phyloP scores from a whole-genome alignment of 2,888 invertebrate genomes.

The Harpalus rubripes region DNA sequence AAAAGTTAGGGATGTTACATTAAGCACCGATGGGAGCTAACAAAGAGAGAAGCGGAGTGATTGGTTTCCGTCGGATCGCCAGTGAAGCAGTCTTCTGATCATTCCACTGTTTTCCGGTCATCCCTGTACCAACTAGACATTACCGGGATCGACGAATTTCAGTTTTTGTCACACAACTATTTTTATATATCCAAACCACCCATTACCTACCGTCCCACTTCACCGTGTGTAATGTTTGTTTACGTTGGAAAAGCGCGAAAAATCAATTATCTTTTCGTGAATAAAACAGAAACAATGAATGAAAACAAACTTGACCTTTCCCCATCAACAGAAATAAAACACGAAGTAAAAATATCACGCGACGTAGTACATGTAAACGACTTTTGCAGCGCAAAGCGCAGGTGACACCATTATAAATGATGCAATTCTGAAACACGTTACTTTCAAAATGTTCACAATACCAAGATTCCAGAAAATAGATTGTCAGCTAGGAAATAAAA shows the following conservation, averaged over 20 bases:
- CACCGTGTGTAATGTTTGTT: not conserved
- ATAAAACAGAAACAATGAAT: constrained; percentile 2
- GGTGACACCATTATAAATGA: constrained; percentile 2
- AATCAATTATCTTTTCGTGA: constrained; percentile 1
- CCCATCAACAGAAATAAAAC: not conserved
- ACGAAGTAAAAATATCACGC: not conserved
- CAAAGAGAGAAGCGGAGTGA: too few relatives aligned
- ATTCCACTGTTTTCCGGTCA: too few relatives aligned
- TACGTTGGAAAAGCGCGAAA: not conserved
- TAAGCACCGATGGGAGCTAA: too few relatives aligned
- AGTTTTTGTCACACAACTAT: too few relatives aligned
- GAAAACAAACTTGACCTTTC: constrained; percentile 5
- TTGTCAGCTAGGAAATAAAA: not conserved
- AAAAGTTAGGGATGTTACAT: too few relatives aligned
- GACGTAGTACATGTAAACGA: constrained; percentile 2
- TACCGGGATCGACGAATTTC: too few relatives aligned
- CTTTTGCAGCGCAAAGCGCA: not conserved
- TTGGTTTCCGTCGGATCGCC: too few relatives aligned
- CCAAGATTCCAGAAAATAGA: not conserved
- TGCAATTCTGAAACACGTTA: not conserved
- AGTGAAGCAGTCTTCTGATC: too few relatives aligned
- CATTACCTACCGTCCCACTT: too few relatives aligned
- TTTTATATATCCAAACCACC: too few relatives aligned
- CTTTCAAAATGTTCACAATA: not conserved
- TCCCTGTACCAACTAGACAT: too few relatives aligned